A percentile compares a stretch with the other conserved stretches of the same genome.
Conservation (phyloP, 2,113 vertebrate species). For the Poeciliopsis retropinna region DNA sequence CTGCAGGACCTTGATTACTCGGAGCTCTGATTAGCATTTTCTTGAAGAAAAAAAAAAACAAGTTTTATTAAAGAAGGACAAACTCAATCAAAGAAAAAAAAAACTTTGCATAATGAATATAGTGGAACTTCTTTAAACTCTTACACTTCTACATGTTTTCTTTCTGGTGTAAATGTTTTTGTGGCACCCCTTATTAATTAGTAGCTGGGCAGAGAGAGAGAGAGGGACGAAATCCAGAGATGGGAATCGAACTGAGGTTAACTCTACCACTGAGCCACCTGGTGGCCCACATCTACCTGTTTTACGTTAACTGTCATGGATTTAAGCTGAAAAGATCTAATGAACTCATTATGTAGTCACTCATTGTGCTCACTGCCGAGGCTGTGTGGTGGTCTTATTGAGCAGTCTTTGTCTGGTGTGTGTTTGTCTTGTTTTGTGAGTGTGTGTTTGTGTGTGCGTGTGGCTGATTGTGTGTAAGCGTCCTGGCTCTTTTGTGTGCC, state of each 20-base stretch:
- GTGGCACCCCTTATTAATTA: too few relatives aligned
- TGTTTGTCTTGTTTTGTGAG: background rate
- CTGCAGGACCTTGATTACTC: conserved; percentile 25
- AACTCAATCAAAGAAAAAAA: conserved; percentile 2
- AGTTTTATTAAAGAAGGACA: conserved; percentile 3
- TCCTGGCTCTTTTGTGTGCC: conserved; percentile 64
- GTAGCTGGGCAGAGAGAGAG: too few relatives aligned
- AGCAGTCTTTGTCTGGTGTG: conserved; percentile 44
- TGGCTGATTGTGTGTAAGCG: conserved; percentile 39
- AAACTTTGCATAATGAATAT: conserved; percentile 16
- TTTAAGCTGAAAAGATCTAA: conserved; percentile 21
- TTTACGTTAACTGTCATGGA: conserved; percentile 21
- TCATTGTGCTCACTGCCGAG: conserved; percentile 45
- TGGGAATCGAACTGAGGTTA: too few relatives aligned
- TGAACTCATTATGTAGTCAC: conserved; percentile 54
- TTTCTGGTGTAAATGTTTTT: too few relatives aligned
- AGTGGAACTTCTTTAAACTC: conserved; percentile 7
- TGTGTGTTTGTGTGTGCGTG: conserved; percentile 21
- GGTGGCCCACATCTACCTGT: background rate
- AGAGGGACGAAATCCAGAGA: too few relatives aligned
- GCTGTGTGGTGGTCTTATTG: conserved; percentile 57
- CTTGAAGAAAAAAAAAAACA: conserved; percentile 4
- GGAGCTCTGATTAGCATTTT: conserved; percentile 33
- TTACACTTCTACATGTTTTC: background rate
- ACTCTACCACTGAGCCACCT: too few relatives aligned